Conservation (phyloP, 2,113 vertebrate genomes). For the Lutjanus erythropterus region DNA sequence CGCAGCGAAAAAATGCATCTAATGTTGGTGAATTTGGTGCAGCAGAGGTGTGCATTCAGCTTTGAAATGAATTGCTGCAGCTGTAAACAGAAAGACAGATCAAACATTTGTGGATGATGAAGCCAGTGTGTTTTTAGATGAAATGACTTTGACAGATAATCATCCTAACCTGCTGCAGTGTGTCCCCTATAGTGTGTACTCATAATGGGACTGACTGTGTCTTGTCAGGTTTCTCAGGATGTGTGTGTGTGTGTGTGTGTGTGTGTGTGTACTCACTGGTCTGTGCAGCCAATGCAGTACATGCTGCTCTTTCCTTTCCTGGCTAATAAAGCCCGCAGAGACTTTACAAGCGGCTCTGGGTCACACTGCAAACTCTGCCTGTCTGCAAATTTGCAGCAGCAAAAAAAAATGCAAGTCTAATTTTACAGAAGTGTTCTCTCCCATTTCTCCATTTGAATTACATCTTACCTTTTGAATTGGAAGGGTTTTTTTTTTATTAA, state of each 20-base stretch:
- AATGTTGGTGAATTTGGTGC: background rate
- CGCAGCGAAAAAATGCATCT: background rate
- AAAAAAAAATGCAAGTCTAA: background rate
- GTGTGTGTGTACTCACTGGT: conserved; percentile 38
- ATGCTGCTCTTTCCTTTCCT: conserved; percentile 53
- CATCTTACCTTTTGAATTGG: background rate
- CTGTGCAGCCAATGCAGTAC: conserved; percentile 16
- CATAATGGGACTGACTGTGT: conserved; percentile 8
- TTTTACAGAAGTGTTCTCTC: background rate
- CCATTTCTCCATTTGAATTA: background rate
- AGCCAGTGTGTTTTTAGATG: background rate
- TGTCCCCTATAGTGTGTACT: background rate
- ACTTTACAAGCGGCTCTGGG: conserved; percentile 42
- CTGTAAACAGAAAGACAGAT: background rate
- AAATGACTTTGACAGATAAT: background rate
- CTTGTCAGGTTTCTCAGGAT: conserved; percentile 16
- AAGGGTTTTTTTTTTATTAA: background rate
- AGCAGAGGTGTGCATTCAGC: too few species aligned
- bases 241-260: conserved; percentile 57
- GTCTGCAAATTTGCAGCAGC: conserved; percentile 35
- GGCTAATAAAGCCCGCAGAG: conserved; percentile 77
- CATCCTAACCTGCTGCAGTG: background rate
- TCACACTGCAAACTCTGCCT: conserved; percentile 31
- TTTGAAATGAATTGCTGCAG: background rate
- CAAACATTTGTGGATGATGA: background rate